Conservation (phyloP, 1,140 invertebrate genomes). For the Belonocnema kinseyi region DNA sequence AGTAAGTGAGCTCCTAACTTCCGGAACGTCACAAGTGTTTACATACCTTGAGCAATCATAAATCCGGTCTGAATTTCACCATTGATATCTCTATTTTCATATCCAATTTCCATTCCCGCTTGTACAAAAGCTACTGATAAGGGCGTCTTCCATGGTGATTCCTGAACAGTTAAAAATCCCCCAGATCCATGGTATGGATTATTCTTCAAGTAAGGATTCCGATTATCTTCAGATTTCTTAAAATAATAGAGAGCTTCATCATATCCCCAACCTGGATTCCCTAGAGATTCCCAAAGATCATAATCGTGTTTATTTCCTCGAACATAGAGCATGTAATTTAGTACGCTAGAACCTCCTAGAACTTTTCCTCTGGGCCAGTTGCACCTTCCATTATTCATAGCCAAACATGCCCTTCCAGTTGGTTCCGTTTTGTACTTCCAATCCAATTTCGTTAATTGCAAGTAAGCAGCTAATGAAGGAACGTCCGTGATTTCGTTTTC, state of each 20-base stretch:
- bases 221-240: slow-evolving; percentile 91
- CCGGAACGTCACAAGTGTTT: too few species aligned
- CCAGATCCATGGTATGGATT: slow-evolving; percentile 85
- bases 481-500: slow-evolving; percentile 94
- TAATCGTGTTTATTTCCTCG: slow-evolving; percentile 90
- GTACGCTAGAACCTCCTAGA: slow-evolving; percentile 90
- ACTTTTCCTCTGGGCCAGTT: slow-evolving; percentile 92
- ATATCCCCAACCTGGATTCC: slow-evolving; percentile 93
- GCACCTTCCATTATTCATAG: slow-evolving; percentile 81
- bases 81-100: slow-evolving; percentile 91
- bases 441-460: slow-evolving; percentile 91
- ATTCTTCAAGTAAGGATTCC: slow-evolving; percentile 85
- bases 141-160: slow-evolving; percentile 89
- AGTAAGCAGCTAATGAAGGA: slow-evolving; percentile 89
- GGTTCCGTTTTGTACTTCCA: slow-evolving; percentile 95
- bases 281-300: slow-evolving; percentile 91
- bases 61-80: slow-evolving; percentile 89
- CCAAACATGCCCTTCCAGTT: slow-evolving; percentile 87
- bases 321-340: slow-evolving; percentile 98
- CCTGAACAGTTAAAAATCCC: slow-evolving; percentile 88
- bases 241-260: slow-evolving; percentile 92
- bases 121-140: slow-evolving; percentile 89
- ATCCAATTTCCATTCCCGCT: slow-evolving; percentile 91
- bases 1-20: too few species aligned
- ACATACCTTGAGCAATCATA: slow-evolving; percentile 87